Base-by-base conservation (phyloP, 37 sponge, comb jelly and placozoan genomes). In the Diacarnus erythraeanus region DNA sequence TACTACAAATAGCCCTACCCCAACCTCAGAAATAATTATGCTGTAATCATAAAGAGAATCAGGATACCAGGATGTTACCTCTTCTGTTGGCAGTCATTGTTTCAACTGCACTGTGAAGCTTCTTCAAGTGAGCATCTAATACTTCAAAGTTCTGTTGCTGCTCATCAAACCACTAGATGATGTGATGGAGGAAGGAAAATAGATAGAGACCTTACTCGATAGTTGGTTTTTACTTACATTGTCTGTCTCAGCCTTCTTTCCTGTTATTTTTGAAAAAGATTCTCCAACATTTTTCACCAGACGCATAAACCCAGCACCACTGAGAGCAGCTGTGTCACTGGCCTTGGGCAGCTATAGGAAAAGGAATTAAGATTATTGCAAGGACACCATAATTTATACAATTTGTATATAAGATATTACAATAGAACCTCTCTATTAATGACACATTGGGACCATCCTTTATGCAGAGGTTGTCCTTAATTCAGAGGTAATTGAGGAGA, bases 121-220 rank as follows among this genome's bases (percentile, higher is more conserved):
- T 93, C 94, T 91, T 98, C 44, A 98, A 80, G 37, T 93, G 91
- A 23, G n/a, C 65, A 31, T 98, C 96, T 27, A 98, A 74, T 2
- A 59, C 79, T 23, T 88, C 91, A 38, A 77, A 88, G 47, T 96
- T 89, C 47, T 87, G 82, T 21, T 77, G 78, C 71, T 94, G 89
- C 77, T 92, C 91, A 65, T 99, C 99, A 90, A 96, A 99, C 99
- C 99, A 99, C 97, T 97, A n/a, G n/a, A n/a, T n/a, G n/a, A n/a
- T n/a, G 69, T 4, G 12, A 51, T 3, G 8, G 26, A 30, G 57
- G 34, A 57, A n/a, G 30, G 6, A n/a, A 21, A 29, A 21, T 9
- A 64, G 64, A 64, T 23, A 64, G 6, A 21, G 64, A 64, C 15
- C 15, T 6, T 64, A 29, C 27, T 8, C 15, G 31, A 38, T 3